A percentile compares a stretch with the other conserved stretches of the same genome.
phyloP scores from a whole-genome alignment of 2,113 vertebrate species.

The Catharus fuscescens region DNA sequence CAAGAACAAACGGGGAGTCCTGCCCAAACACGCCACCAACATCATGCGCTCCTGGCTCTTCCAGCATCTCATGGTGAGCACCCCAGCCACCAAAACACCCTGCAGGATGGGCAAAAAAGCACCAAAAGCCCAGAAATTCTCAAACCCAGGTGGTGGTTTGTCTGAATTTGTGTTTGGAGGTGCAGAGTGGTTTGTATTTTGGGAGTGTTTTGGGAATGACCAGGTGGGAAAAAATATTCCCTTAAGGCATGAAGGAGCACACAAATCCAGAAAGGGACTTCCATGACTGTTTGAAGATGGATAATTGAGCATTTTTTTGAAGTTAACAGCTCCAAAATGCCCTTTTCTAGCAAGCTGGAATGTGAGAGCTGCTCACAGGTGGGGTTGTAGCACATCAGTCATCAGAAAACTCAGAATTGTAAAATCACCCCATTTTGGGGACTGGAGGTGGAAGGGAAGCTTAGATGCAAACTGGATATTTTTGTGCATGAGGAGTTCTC shows the following conservation, averaged over 20 bases:
- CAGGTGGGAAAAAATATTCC: not conserved
- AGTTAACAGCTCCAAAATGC: not conserved
- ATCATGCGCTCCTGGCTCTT: slow-evolving; percentile 99
- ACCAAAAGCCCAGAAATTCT: rapidly evolving
- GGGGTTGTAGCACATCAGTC: not conserved
- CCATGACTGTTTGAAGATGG: not conserved
- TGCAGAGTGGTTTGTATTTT: not conserved
- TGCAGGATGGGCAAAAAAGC: rapidly evolving
- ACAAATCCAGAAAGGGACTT: not conserved
- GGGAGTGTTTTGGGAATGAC: not conserved
- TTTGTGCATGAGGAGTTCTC: not conserved
- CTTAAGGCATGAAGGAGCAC: not conserved
- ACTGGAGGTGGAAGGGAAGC: not conserved
- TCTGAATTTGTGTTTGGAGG: not conserved
- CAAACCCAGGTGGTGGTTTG: not conserved
- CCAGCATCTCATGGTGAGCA: slow-evolving; percentile 98
- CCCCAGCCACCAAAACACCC: not conserved
- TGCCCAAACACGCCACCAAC: slow-evolving; percentile 98
- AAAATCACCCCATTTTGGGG: rapidly evolving
- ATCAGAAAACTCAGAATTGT: not conserved
- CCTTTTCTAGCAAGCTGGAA: not conserved
- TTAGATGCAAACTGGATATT: not conserved
- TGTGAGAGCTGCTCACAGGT: not conserved
- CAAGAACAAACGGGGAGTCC: slow-evolving; percentile 96
- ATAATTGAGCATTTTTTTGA: not conserved